Evolutionary conservation across 1,140 invertebrate species (phyloP).

Genomic region (Drosophila ficusphila): DNA sequence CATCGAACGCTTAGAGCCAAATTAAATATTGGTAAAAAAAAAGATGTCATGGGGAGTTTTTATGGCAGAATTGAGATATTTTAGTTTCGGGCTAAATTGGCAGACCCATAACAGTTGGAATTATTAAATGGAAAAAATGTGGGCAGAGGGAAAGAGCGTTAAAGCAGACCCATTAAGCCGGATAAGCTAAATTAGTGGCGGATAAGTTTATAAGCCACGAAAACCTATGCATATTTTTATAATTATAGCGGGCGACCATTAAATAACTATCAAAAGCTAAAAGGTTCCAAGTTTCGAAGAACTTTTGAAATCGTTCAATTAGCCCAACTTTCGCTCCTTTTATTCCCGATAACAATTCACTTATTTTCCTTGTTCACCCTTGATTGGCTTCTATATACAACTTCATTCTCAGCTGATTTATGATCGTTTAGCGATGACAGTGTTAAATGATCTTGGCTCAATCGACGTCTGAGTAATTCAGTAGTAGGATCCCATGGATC

Average conservation of each 20-base stretch:
- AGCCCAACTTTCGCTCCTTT: neutral
- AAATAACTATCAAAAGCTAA: neutral
- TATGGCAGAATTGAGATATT: slow-evolving; percentile 54
- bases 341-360: neutral
- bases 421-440: slow-evolving; percentile 33
- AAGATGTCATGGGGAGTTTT: slow-evolving; percentile 67
- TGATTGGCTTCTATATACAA: slow-evolving; percentile 38
- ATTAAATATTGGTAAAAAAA: slow-evolving; percentile 65
- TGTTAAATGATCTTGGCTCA: slow-evolving; percentile 62
- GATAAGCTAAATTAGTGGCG: neutral
- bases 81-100: slow-evolving; percentile 47
- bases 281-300: neutral
- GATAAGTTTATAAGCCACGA: neutral
- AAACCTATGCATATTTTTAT: neutral
- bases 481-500: slow-evolving; percentile 53
- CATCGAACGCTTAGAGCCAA: slow-evolving; percentile 69
- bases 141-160: slow-evolving; percentile 1
- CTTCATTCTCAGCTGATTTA: slow-evolving; percentile 37
- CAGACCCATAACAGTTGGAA: slow-evolving; percentile 39
- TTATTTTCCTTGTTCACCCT: neutral
- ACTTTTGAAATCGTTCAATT: neutral
- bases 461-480: slow-evolving; percentile 62
- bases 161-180: slow-evolving; percentile 8
- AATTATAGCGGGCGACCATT: neutral
- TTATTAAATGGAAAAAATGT: slow-evolving; percentile 11